phyloP scores from a whole-genome alignment of 2,113 vertebrate species.

The Peromyscus leucopus region DNA sequence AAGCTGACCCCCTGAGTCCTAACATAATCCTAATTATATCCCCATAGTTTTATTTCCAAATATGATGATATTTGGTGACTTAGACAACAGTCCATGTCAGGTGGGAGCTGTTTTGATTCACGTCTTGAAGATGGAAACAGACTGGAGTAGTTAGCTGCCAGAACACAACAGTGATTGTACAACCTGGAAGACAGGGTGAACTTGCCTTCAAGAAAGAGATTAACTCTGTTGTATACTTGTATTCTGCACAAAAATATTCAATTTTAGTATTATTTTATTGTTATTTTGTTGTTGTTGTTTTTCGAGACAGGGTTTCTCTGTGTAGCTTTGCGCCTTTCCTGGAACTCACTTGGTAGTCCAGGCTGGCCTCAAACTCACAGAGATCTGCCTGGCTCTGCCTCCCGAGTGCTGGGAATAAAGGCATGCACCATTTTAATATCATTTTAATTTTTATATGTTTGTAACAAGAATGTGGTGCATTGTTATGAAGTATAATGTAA shows the following conservation, averaged over 20 bases:
- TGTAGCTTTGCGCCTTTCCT: too few relatives aligned
- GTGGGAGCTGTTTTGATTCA: background rate
- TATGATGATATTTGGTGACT: background rate
- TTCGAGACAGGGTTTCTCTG: too few relatives aligned
- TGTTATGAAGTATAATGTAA: background rate
- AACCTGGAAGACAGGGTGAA: background rate
- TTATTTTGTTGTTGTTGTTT: too few relatives aligned
- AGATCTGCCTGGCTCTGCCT: too few relatives aligned
- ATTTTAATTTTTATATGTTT: background rate
- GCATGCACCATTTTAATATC: background rate
- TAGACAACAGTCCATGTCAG: background rate
- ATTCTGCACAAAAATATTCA: background rate
- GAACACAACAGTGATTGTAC: background rate
- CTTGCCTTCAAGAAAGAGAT: background rate
- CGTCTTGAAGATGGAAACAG: background rate
- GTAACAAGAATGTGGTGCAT: background rate
- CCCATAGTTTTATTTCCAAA: background rate
- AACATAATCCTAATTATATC: background rate
- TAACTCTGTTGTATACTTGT: background rate
- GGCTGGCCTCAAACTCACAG: too few relatives aligned
- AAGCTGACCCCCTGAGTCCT: background rate
- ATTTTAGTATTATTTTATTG: background rate
- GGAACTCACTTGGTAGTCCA: too few relatives aligned
- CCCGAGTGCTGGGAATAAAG: too few relatives aligned
- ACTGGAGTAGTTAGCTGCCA: background rate